Evolutionary conservation across 2,113 vertebrate genomes (phyloP).

Genomic region (Callorhinus ursinus): DNA sequence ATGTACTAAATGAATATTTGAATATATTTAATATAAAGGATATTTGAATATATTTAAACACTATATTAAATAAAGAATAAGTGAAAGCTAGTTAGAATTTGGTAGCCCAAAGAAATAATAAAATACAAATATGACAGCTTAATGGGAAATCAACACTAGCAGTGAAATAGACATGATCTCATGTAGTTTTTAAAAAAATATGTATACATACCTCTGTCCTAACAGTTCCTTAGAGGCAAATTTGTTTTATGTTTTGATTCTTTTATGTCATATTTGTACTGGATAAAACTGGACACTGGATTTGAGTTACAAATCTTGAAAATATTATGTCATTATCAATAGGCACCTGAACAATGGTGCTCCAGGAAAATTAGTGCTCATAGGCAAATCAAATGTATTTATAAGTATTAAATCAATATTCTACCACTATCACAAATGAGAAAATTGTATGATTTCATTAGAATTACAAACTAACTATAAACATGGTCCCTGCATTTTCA

Average conservation of each 20-base stretch:
- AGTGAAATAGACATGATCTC: conserved; percentile 54
- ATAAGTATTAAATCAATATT: not conserved
- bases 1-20: not conserved
- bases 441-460: not conserved
- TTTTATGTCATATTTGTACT: conserved; percentile 74
- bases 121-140: conserved; percentile 72
- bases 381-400: not conserved
- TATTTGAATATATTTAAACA: not conserved
- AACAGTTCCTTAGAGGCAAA: conserved; percentile 37
- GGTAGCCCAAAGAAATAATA: conserved; percentile 38
- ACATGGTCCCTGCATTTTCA: not conserved
- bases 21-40: not conserved
- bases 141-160: conserved; percentile 55
- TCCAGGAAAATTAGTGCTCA: not conserved
- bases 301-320: not conserved
- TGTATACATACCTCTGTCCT: not conserved
- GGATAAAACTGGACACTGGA: conserved; percentile 42
- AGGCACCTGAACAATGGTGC: not conserved
- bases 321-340: not conserved
- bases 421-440: not conserved
- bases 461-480: not conserved
- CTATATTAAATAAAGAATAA: not conserved
- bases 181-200: not conserved
- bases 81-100: not conserved
- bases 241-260: conserved; percentile 72